Percentiles rank a stretch among this genome's conserved stretches.
These are phyloP conservation scores for Hassar affinis DNA, from an alignment of 2,113 vertebrate genomes.

Conservation along the genomic window DNA sequence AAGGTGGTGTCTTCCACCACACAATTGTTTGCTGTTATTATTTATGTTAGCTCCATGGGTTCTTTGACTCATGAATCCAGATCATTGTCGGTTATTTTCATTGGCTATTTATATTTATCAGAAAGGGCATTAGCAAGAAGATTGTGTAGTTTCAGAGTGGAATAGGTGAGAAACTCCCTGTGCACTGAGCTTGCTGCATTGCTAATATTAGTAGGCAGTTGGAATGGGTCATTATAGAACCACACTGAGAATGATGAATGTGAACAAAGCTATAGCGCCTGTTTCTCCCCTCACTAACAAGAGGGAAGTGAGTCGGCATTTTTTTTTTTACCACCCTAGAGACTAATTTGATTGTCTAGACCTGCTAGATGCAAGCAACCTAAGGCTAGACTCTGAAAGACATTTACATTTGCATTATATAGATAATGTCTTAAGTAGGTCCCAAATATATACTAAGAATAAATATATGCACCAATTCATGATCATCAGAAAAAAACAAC, in stretches of 20 bases:
- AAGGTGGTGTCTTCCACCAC: not conserved
- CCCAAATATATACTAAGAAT: not conserved
- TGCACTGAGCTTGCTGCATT: not conserved
- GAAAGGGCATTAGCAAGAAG: not conserved
- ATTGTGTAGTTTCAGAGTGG: not conserved
- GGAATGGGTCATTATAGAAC: conserved; percentile 53
- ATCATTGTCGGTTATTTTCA: not conserved
- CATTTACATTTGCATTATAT: not conserved
- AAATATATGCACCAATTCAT: not conserved
- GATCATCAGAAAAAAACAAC: not conserved
- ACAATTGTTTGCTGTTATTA: not conserved
- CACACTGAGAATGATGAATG: conserved; percentile 53
- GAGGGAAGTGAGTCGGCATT: conserved; percentile 53
- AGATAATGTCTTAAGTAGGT: not conserved
- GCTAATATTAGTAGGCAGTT: conserved; percentile 40
- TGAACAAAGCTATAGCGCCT: conserved; percentile 41
- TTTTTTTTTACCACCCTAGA: conserved; percentile 41
- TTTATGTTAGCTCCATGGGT: not conserved
- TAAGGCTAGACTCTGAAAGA: conserved; percentile 12
- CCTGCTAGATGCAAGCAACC: conserved; percentile 28
- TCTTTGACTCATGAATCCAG: not conserved
- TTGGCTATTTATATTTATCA: not conserved
- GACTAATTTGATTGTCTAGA: conserved; percentile 52
- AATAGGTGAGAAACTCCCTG: conserved; percentile 1
- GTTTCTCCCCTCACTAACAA: conserved; percentile 44